phyloP scores from a whole-genome alignment of 2,888 invertebrate species.

The Digitonthophagus gazella region DNA sequence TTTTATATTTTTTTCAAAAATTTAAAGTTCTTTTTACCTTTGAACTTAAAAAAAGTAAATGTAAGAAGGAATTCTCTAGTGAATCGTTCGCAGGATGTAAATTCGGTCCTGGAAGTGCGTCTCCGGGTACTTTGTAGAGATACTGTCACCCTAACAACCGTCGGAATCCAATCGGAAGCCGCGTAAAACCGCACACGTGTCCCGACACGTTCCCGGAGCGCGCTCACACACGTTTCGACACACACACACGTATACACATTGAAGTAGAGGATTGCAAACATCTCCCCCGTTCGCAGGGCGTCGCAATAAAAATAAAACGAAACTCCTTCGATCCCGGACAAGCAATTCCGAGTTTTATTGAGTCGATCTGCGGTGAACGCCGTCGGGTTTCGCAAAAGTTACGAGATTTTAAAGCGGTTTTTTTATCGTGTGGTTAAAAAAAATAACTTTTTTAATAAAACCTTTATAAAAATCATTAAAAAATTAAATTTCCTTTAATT shows the following conservation, averaged over 20 bases:
- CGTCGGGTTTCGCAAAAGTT: not conserved
- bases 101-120: conserved; percentile 1
- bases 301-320: conserved; percentile 40
- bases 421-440: too few species aligned
- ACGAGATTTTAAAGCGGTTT: not conserved
- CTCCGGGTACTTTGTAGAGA: not conserved
- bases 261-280: too few species aligned
- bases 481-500: too few species aligned
- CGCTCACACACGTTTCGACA: not conserved
- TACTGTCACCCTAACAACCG: too few species aligned
- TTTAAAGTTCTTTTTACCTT: too few species aligned
- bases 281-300: not conserved
- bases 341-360: conserved; percentile 41
- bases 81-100: conserved; percentile 11
- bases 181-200: not conserved
- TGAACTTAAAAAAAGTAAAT: not conserved
- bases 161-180: not conserved
- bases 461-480: too few species aligned
- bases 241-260: not conserved
- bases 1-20: too few species aligned
- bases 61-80: not conserved
- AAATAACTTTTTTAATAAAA: too few species aligned
- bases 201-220: not conserved
- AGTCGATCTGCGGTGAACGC: conserved; percentile 42
- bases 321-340: conserved; percentile 37